A percentile compares a stretch with the other conserved stretches of the same genome.
Conservation (phyloP, 1,140 invertebrate species). For the Pogonognathellus flavescens region DNA sequence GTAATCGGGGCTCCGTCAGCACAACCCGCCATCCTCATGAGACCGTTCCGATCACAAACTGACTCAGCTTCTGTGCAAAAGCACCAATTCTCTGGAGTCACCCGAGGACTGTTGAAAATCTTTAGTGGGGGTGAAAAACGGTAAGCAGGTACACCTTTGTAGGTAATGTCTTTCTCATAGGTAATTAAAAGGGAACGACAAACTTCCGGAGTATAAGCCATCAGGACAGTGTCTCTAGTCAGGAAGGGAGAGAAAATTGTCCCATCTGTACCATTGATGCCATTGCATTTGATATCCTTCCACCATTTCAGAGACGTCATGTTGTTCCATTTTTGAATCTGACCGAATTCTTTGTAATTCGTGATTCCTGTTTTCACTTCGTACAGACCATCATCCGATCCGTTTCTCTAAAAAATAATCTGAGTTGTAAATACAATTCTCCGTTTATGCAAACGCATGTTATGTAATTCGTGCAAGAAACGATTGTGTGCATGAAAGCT, state of each 20-base stretch:
- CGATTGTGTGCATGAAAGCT: no score
- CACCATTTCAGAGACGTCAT: conserved; percentile 74
- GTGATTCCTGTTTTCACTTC: conserved; percentile 79
- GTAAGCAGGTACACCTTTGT: conserved; percentile 78
- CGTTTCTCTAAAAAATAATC: conserved; percentile 73
- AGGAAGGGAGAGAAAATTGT: conserved; percentile 82
- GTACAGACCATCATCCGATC: conserved; percentile 73
- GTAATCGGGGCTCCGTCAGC: conserved; percentile 76
- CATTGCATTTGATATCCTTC: conserved; percentile 76
- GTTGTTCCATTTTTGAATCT: conserved; percentile 76
- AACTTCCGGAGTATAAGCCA: conserved; percentile 53
- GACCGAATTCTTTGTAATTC: conserved; percentile 78
- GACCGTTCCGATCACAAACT: conserved; percentile 47
- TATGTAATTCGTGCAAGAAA: no score
- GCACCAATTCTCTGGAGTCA: conserved; percentile 79
- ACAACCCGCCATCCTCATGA: conserved; percentile 49
- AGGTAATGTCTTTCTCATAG: conserved; percentile 75
- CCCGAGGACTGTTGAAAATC: conserved; percentile 77
- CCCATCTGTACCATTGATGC: conserved; percentile 80
- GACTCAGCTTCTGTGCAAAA: conserved; percentile 74
- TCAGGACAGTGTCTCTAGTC: conserved; percentile 68
- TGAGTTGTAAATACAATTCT: neutral
- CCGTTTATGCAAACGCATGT: no score
- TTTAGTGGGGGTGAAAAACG: conserved; percentile 75
- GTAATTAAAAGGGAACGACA: conserved; percentile 75